Evolutionary conservation across 2,888 invertebrate species (phyloP).

Genomic region (Drosophila dives): DNA sequence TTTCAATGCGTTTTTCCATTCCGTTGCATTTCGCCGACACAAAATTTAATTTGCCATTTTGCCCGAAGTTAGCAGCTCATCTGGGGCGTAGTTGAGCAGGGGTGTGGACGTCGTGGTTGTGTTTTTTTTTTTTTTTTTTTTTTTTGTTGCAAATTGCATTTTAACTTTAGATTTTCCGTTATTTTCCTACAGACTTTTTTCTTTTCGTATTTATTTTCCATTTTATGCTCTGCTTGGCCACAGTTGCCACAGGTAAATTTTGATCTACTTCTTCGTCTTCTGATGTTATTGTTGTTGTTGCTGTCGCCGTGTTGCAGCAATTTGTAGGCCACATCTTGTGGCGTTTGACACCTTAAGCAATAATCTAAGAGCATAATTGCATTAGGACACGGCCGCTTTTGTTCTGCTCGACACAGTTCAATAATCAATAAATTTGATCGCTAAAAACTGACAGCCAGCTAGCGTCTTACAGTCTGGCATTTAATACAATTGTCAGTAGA

Average conservation of each 20-base stretch:
- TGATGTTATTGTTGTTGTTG: slow-evolving; percentile 7
- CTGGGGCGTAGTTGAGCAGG: slow-evolving; percentile 44
- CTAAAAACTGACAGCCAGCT: slow-evolving; percentile 4
- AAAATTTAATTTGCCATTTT: slow-evolving; percentile 75
- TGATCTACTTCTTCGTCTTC: slow-evolving; percentile 48
- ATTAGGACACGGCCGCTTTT: slow-evolving; percentile 47
- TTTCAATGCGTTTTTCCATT: slow-evolving; percentile 68
- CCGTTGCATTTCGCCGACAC: slow-evolving; percentile 67
- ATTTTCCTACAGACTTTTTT: slow-evolving; percentile 17
- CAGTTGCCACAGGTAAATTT: slow-evolving; percentile 66
- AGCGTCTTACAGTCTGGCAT: slow-evolving; percentile 22
- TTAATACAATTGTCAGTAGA: slow-evolving; percentile 33
- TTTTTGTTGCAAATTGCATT: slow-evolving; percentile 58
- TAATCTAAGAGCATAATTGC: slow-evolving; percentile 57
- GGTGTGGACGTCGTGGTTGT: slow-evolving; percentile 1
- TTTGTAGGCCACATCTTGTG: slow-evolving; percentile 36
- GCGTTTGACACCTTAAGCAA: slow-evolving; percentile 52
- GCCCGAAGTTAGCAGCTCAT: slow-evolving; percentile 54
- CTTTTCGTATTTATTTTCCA: slow-evolving; percentile 77
- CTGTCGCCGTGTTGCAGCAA: slow-evolving; percentile 8
- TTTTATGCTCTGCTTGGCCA: slow-evolving; percentile 72
- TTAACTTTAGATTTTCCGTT: slow-evolving; percentile 43
- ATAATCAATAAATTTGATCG: slow-evolving; percentile 34
- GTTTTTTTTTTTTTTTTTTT: neutral
- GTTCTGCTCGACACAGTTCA: slow-evolving; percentile 39